A percentile compares a stretch with the other conserved stretches of the same genome.
Evolutionary conservation across 1,140 invertebrate genomes (phyloP).

Genomic region (Brachionus asplanchnoidis): DNA sequence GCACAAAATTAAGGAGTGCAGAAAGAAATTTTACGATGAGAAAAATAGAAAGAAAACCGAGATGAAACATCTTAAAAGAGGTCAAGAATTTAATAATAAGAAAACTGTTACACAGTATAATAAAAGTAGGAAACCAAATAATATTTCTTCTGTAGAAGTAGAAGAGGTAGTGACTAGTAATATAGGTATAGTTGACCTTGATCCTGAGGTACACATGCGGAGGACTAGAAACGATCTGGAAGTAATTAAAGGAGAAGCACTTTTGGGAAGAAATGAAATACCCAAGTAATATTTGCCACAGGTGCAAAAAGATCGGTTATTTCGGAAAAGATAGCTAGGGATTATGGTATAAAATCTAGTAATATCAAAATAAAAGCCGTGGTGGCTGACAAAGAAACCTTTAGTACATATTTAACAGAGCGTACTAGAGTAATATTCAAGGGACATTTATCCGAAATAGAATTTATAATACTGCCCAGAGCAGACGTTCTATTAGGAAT

Average conservation of each 20-base stretch:
- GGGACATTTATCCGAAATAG: too few relatives aligned
- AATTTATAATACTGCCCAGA: too few relatives aligned
- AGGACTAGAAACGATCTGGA: background rate
- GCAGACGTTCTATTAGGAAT: too few relatives aligned
- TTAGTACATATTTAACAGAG: too few relatives aligned
- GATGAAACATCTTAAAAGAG: background rate
- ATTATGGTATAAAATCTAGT: too few relatives aligned
- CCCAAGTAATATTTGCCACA: too few relatives aligned
- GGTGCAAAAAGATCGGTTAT: too few relatives aligned
- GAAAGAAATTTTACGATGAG: background rate
- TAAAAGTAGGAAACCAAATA: background rate
- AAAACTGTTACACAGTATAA: background rate
- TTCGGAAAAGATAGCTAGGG: too few relatives aligned
- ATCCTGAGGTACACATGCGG: background rate
- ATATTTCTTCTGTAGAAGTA: conserved; percentile 3
- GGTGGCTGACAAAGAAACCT: too few relatives aligned
- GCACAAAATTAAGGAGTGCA: background rate
- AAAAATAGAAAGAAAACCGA: background rate
- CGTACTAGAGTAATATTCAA: too few relatives aligned
- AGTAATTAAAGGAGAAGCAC: background rate
- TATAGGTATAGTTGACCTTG: background rate
- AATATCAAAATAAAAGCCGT: too few relatives aligned
- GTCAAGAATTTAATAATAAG: background rate
- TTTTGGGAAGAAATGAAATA: too few relatives aligned
- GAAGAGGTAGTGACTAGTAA: background rate